Evolutionary conservation across 2,888 invertebrate genomes (phyloP).

Genomic region (Hydrotaea diabolus): DNA sequence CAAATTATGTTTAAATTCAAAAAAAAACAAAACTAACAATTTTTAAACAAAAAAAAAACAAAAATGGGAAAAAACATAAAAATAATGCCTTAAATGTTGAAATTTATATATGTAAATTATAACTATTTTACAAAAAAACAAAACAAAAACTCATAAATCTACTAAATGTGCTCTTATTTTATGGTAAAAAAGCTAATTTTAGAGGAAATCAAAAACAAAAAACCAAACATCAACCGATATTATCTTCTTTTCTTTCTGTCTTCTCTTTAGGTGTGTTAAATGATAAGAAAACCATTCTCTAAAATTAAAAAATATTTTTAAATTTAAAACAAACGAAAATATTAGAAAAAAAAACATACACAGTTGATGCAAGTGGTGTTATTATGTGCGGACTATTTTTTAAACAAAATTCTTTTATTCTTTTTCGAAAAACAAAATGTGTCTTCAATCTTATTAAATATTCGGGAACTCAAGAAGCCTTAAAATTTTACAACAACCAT

Average conservation of each 20-base stretch:
- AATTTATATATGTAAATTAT: slow-evolving; percentile 68
- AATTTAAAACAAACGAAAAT: slow-evolving; percentile 33
- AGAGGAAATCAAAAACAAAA: not conserved
- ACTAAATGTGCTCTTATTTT: slow-evolving; percentile 66
- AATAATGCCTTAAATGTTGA: slow-evolving; percentile 66
- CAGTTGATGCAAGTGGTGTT: no score
- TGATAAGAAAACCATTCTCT: slow-evolving; percentile 34
- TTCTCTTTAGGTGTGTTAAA: slow-evolving; percentile 52
- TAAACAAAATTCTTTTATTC: no score
- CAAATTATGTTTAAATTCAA: slow-evolving; percentile 57
- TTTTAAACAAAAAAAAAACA: slow-evolving; percentile 13
- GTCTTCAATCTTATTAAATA: slow-evolving; percentile 23
- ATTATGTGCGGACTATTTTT: slow-evolving; percentile 16
- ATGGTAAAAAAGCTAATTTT: slow-evolving; percentile 45
- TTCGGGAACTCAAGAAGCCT: slow-evolving; percentile 26
- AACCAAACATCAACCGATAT: slow-evolving; percentile 39
- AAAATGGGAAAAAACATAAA: slow-evolving; percentile 37
- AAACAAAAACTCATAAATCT: slow-evolving; percentile 53
- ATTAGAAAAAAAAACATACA: no score
- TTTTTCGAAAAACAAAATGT: slow-evolving; percentile 21
- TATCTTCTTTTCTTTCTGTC: slow-evolving; percentile 36
- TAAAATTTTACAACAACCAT: slow-evolving; percentile 18
- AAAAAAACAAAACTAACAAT: slow-evolving; percentile 73
- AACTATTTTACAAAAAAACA: slow-evolving; percentile 46
- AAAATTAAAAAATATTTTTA: slow-evolving; percentile 31